Evolutionary conservation across 2,888 invertebrate species (phyloP).

Genomic region (Isotomurus palustris): DNA sequence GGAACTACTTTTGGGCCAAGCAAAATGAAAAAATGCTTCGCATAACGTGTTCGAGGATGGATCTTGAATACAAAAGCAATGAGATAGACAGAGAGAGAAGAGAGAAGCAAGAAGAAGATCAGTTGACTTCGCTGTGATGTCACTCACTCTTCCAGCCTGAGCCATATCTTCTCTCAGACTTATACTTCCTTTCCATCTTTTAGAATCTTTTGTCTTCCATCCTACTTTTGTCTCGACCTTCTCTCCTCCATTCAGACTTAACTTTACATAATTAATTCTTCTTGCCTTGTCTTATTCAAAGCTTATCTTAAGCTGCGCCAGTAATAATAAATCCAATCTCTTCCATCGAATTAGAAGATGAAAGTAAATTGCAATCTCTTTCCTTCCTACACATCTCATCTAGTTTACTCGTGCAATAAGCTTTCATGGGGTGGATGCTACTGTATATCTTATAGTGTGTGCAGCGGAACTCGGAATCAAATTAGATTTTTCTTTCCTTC

Average conservation of each 20-base stretch:
- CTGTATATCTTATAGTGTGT: no score
- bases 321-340: no score
- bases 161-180: no score
- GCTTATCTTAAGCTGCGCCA: no score
- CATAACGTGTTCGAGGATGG: neutral
- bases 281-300: neutral
- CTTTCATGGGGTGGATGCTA: no score
- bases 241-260: neutral
- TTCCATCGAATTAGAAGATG: no score
- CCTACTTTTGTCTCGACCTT: neutral
- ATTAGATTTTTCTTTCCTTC: no score
- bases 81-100: neutral
- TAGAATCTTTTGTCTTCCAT: neutral
- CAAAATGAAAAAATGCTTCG: slow-evolving; percentile 1
- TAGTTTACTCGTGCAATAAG: no score
- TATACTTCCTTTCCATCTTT: slow-evolving; percentile 3
- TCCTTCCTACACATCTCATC: no score
- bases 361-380: no score
- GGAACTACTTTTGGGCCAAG: neutral
- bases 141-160: slow-evolving; percentile 2
- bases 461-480: no score
- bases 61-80: slow-evolving; percentile 8
- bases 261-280: neutral
- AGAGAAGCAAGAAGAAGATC: no score
- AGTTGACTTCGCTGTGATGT: neutral